A percentile compares a stretch with the other conserved stretches of the same genome.
These are phyloP conservation scores for Sitta carolinensis DNA, from an alignment of 2,797 vertebrate species.

Conservation along the genomic window DNA sequence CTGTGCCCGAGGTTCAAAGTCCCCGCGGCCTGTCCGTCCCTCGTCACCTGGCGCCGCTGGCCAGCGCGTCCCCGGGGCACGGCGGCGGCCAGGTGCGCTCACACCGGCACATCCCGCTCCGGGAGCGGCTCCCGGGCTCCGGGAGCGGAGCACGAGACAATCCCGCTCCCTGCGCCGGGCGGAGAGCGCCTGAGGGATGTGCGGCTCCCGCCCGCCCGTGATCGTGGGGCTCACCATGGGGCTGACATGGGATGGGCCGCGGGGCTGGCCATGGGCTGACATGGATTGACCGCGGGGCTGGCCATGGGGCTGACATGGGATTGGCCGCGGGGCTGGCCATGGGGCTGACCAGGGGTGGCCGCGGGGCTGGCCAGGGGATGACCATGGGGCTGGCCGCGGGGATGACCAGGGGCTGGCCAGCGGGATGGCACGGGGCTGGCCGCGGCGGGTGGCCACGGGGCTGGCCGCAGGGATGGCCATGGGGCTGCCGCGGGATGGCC, in stretches of 20 bases:
- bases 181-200: accelerated
- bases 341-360: no score
- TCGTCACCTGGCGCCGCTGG: neutral
- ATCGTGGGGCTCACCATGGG: neutral
- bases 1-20: neutral
- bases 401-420: neutral
- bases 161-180: accelerated
- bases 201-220: neutral
- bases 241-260: no score
- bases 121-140: neutral
- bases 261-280: no score
- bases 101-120: neutral
- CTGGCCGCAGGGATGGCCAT: neutral
- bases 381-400: neutral
- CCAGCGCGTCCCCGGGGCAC: neutral
- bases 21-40: neutral
- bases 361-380: no score
- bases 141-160: no score
- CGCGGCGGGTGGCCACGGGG: no score
- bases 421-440: neutral
- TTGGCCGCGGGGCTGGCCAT: neutral
- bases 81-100: neutral
- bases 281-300: neutral
- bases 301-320: neutral
- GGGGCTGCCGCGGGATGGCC: neutral